Evolutionary conservation across 2,113 vertebrate genomes (phyloP), one percentile per base, ranked within the genome.

Genomic region (Anguilla rostrata): DNA sequence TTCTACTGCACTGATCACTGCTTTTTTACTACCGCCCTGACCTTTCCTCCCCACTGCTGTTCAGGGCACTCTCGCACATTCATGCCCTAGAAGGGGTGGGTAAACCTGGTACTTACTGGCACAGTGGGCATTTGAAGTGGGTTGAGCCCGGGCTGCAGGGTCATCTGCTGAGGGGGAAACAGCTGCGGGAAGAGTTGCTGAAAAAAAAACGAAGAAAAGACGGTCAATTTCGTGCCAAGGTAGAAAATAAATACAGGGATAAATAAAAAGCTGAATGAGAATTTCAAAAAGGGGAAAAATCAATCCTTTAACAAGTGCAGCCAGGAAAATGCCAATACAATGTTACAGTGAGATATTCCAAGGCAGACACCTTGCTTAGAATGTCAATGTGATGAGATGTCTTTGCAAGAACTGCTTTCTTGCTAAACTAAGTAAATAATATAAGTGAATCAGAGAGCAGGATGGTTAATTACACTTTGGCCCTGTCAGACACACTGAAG

Each of bases 241-340:
- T 34, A 16, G 22, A 84, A 84, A 81, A 82, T 71, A 81, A 46
- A 81, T 81, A 46, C 79, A 81, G 82, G 63, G 86, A 85, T 85
- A 84, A 85, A 88, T 87, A 85, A 85, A 83, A 63, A 78, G 83
- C 39, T 46, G 71, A 56, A 88, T 86, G 83, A 84, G 87, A 86
- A 84, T 87, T 87, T 86, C 84, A 82, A 84, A 82, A 53, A 90
- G 84, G 83, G 85, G 85, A 90, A 84, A 84, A 90, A 93, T 93
- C 91, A 88, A 90, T 93, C 88, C 40, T 78, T 89, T 80, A 90
- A 87, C 56, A 60, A 87, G 46, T 8, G 75, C 22, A 85, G 91
- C 87, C 92, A 93, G 91, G 90, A 90, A 92, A 89, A 85, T 85
- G 91, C 89, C 92, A 87, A 88, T 90, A 82, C 89, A 89, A 82